Base-by-base conservation (phyloP, 2,888 invertebrate genomes). In the Ectropis crepuscularia region DNA sequence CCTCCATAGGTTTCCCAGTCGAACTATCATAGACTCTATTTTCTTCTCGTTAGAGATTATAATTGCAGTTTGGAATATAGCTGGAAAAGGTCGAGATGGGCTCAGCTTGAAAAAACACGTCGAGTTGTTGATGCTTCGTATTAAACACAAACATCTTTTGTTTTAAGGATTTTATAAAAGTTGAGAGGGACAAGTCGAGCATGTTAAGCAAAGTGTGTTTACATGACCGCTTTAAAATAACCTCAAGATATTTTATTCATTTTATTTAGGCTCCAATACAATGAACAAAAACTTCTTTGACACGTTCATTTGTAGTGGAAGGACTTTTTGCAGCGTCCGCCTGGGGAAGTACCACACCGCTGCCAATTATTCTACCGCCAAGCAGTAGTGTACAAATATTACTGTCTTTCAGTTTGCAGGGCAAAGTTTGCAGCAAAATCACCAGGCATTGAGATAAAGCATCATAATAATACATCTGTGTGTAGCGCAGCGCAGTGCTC, bases 1-100 rank as follows among this genome's bases (percentile, higher is more conserved):
- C 48, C 69, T 68, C 82, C 78, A 81, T 42, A 74, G 61, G 6
- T 50, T 8, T 0, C 79, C 80, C 5, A 82, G 70, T 9, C 75
- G 59, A 0, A 71, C 53, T 5, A 80, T 68, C 53, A 80, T 58
- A 28, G 57, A 43, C 62, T 57, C 73, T 76, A 79, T 74, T 28
- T 74, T 58, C 12, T 73, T 64, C 36, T 67, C 71, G 6, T 74
- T 74, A 66, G 50, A 60, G 11, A 63, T 7, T 36, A 81, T 69
- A 43, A 80, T 63, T 0, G 46, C 12, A n/a, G 68, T 70, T 67
- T 78, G 80, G 61, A 77, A 64, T 8, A 75, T 61, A 10, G 69
- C 82, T 81, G 65, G 12, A 74, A 70, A 72, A 49, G 54, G 28
- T 45, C 70, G 61, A 62, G 49, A 42, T 62, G 55, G 55, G 62